phyloP scores from a whole-genome alignment of 1,140 invertebrate genomes.

The Grapholita molesta region DNA sequence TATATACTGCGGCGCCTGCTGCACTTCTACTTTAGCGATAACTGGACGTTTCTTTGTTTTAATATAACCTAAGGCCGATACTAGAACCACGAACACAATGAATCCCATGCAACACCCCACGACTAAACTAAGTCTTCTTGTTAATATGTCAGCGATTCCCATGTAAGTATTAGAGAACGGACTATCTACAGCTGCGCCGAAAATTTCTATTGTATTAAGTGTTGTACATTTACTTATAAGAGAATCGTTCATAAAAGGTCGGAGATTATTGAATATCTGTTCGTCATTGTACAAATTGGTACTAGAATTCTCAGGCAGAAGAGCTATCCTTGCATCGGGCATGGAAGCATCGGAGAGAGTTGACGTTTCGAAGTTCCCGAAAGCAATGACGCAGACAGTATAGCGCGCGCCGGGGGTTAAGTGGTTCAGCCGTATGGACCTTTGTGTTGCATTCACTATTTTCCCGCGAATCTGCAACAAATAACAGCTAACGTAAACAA shows the following conservation, averaged over 20 bases:
- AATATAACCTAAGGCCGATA: slow-evolving; percentile 90
- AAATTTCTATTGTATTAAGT: slow-evolving; percentile 86
- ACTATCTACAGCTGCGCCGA: slow-evolving; percentile 81
- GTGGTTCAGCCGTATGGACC: slow-evolving; percentile 85
- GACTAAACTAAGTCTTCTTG: slow-evolving; percentile 88
- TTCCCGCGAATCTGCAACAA: slow-evolving; percentile 83
- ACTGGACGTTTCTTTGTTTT: slow-evolving; percentile 91
- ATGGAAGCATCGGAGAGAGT: slow-evolving; percentile 55
- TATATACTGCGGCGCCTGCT: slow-evolving; percentile 79
- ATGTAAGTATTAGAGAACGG: slow-evolving; percentile 82
- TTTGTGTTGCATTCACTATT: slow-evolving; percentile 82
- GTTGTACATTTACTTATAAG: slow-evolving; percentile 87
- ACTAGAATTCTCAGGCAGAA: slow-evolving; percentile 72
- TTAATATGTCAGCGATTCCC: slow-evolving; percentile 84
- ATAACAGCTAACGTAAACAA: background rate
- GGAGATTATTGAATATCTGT: slow-evolving; percentile 75
- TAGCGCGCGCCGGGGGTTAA: slow-evolving; percentile 88
- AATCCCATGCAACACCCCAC: slow-evolving; percentile 92
- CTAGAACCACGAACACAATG: slow-evolving; percentile 89
- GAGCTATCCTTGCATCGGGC: slow-evolving; percentile 75
- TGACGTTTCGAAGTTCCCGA: slow-evolving; percentile 83
- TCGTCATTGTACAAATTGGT: slow-evolving; percentile 68
- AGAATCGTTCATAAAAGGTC: slow-evolving; percentile 84
- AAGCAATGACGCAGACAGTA: slow-evolving; percentile 89
- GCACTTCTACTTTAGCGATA: slow-evolving; percentile 83